Percentiles rank a stretch among this genome's conserved stretches.
phyloP scores from a whole-genome alignment of 1,140 invertebrate species.

The Papilio machaon region DNA sequence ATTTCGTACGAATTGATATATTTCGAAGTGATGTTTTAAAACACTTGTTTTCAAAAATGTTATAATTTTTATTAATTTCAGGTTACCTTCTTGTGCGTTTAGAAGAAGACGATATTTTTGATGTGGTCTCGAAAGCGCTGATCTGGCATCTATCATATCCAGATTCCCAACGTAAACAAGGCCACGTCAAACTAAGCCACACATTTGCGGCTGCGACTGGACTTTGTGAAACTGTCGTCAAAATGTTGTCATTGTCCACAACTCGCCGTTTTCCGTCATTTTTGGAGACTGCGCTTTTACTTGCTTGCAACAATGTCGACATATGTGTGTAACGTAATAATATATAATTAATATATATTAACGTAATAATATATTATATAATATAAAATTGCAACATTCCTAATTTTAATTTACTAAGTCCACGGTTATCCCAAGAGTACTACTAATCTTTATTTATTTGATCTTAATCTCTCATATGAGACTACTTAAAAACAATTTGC shows the following conservation, averaged over 20 bases:
- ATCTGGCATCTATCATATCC: slow-evolving; percentile 62
- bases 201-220: slow-evolving; percentile 48
- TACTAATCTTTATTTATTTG: no score
- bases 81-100: slow-evolving; percentile 62
- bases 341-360: no score
- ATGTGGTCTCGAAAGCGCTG: slow-evolving; percentile 55
- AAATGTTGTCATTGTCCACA: slow-evolving; percentile 58
- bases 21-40: background rate
- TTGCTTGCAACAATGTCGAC: slow-evolving; percentile 56
- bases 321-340: slow-evolving; percentile 61
- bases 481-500: background rate
- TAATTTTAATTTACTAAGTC: slow-evolving; percentile 1
- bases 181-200: slow-evolving; percentile 43
- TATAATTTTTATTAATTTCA: slow-evolving; percentile 39
- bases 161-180: slow-evolving; percentile 43
- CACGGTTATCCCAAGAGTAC: background rate
- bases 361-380: no score
- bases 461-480: background rate
- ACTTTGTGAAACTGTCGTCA: slow-evolving; percentile 50
- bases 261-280: slow-evolving; percentile 55
- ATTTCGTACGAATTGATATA: background rate
- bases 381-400: slow-evolving; percentile 32
- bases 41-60: no score
- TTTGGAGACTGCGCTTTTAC: slow-evolving; percentile 54
- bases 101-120: slow-evolving; percentile 61